Evolutionary conservation across 37 sponge, comb jelly and placozoan genomes (phyloP).

Genomic region (Spongia lamella): DNA sequence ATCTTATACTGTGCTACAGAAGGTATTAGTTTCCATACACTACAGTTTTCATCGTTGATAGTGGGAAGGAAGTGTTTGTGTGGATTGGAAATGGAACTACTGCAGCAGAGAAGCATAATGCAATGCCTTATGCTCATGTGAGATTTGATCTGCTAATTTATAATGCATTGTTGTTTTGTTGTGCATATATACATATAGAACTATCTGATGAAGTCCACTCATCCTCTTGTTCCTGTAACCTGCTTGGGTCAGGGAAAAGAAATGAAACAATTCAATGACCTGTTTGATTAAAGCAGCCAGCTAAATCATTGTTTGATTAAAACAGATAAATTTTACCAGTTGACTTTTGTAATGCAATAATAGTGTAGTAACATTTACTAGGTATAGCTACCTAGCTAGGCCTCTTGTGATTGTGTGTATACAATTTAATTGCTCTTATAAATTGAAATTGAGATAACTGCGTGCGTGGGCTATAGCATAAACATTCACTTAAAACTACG

Average conservation of each 20-base stretch:
- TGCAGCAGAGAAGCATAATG: conserved; percentile 67
- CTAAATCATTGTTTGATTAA: too few species aligned
- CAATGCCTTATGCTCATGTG: conserved; percentile 84
- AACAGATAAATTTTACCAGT: too few species aligned
- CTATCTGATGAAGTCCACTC: conserved; percentile 82
- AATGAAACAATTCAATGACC: conserved; percentile 28
- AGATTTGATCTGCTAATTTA: background rate
- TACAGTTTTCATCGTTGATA: conserved; percentile 70
- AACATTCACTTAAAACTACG: too few species aligned
- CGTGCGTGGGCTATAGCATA: too few species aligned
- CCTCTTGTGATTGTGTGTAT: too few species aligned
- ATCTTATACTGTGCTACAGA: background rate
- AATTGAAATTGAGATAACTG: too few species aligned
- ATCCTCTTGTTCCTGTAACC: conserved; percentile 89
- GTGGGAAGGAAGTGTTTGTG: conserved; percentile 60
- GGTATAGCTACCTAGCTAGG: too few species aligned
- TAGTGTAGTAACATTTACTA: too few species aligned
- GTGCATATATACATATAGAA: conserved; percentile 35
- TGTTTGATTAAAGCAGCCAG: too few species aligned
- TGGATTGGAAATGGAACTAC: conserved; percentile 73
- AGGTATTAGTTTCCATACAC: too few species aligned
- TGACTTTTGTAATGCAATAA: too few species aligned
- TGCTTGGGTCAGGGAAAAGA: conserved; percentile 63
- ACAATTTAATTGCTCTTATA: too few species aligned
- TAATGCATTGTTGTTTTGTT: background rate